Base-by-base conservation (phyloP, 2,888 invertebrate species). In the Eudemis profundana region DNA sequence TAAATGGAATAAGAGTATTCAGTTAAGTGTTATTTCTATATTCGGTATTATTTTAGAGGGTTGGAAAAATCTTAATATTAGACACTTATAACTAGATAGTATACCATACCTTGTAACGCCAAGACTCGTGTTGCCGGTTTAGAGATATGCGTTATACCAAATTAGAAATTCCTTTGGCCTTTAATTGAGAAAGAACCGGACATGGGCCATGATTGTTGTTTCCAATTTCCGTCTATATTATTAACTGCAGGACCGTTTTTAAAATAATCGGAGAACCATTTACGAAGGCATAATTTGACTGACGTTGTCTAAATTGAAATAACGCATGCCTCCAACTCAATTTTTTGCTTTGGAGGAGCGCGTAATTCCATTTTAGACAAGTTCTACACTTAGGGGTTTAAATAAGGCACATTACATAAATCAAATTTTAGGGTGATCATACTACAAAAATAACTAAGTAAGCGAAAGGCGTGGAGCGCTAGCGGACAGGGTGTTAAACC, bases 381-480 rank as follows among this genome's bases (percentile, higher is more conserved):
- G n/a, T n/a, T n/a, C n/a, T n/a, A n/a, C n/a, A n/a, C n/a, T n/a
- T n/a, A n/a, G n/a, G n/a, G n/a, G n/a, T n/a, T n/a, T n/a, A n/a
- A n/a, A n/a, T n/a, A n/a, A n/a, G n/a, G n/a, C n/a, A n/a, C n/a
- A n/a, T n/a, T n/a, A n/a, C n/a, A n/a, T n/a, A 33, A 33, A 33
- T 5, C 3, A 33, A 27, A 29, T 12, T n/a, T 19, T 47, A 15
- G 38, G 29, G 49, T 42, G 42, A 14, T 14, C 21, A 56, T 21
- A 57, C 47, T 49, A 56, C 49, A 51, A 69, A 64, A 61, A 60
- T 66, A 67, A 66, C 42, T 44, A 42, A 69, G 63, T 50, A 71
- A 70, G 71, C 72, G 53, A 57, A 71, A 63, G 63, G 62, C 70
- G 61, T 33, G 56, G 69, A n/a, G 66, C 68, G 67, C 60, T 61